phyloP scores from a whole-genome alignment of 2,797 vertebrate species.

The Myiothlypis coronata region DNA sequence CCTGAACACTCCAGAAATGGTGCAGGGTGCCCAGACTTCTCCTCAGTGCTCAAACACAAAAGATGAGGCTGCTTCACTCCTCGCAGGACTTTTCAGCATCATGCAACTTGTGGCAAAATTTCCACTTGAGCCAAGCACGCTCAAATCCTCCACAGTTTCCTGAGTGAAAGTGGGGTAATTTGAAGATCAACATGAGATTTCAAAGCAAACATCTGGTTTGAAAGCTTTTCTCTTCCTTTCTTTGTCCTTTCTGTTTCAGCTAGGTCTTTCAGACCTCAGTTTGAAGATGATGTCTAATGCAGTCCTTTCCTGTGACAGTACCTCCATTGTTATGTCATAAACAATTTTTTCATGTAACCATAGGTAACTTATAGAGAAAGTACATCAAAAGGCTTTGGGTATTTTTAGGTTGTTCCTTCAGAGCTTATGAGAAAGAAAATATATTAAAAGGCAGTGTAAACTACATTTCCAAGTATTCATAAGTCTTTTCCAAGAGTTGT shows the following conservation, averaged over 20 bases:
- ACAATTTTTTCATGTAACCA: background rate
- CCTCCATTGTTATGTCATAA: background rate
- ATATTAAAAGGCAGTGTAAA: background rate
- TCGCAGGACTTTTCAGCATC: background rate
- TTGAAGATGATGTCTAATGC: background rate
- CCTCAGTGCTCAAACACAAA: background rate
- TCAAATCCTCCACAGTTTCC: background rate
- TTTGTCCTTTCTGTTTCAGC: background rate
- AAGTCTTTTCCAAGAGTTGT: background rate
- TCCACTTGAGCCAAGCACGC: background rate
- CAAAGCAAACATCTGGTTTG: background rate
- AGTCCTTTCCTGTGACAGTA: background rate
- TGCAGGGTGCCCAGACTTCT: background rate
- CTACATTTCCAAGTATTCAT: background rate
- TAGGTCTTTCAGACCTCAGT: background rate
- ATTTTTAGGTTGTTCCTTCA: background rate
- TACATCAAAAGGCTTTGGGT: background rate
- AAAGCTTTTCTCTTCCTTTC: background rate
- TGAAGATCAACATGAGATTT: background rate
- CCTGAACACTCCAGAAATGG: accelerated
- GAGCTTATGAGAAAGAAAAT: background rate
- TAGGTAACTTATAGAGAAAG: background rate
- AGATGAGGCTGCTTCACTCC: background rate
- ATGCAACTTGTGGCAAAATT: background rate
- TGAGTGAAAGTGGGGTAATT: background rate